phyloP scores from a whole-genome alignment of 2,113 vertebrate species.

The Oryzias javanicus region DNA sequence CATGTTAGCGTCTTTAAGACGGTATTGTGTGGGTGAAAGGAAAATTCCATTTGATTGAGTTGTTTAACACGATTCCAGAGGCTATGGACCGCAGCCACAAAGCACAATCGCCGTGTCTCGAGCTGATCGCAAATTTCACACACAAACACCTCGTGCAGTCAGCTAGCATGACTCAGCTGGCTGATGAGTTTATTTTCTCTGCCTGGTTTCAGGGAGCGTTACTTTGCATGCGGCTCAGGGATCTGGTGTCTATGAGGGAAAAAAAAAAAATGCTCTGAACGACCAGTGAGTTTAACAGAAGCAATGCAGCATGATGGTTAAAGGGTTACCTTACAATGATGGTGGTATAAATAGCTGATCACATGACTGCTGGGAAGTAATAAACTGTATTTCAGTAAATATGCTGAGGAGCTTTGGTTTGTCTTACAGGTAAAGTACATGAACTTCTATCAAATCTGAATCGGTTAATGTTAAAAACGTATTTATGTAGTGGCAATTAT shows the following conservation, averaged over 20 bases:
- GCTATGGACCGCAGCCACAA: constrained; percentile 33
- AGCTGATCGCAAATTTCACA: constrained; percentile 36
- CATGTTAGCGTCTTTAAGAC: too few relatives aligned
- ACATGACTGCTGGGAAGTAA: constrained; percentile 25
- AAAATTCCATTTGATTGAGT: background rate
- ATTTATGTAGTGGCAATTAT: too few relatives aligned
- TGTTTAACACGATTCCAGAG: background rate
- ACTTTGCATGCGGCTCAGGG: too few relatives aligned
- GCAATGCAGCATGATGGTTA: constrained; percentile 22
- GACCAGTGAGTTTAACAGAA: constrained; percentile 15
- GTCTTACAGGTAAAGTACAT: constrained; percentile 3
- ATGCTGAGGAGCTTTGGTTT: background rate
- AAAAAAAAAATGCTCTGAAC: constrained; percentile 26
- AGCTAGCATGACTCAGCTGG: constrained; percentile 56
- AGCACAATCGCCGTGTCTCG: constrained; percentile 25
- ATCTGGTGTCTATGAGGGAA: too few relatives aligned
- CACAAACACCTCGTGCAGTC: constrained; percentile 24
- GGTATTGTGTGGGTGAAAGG: constrained; percentile 1
- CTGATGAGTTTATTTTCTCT: constrained; percentile 17
- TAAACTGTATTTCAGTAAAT: constrained; percentile 7
- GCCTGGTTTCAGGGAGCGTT: too few relatives aligned
- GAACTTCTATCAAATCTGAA: background rate
- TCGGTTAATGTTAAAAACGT: too few relatives aligned
- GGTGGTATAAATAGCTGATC: constrained; percentile 57
- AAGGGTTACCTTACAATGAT: constrained; percentile 30